Base-by-base conservation (phyloP, 2,797 vertebrate genomes). In the Labroides dimidiatus region DNA sequence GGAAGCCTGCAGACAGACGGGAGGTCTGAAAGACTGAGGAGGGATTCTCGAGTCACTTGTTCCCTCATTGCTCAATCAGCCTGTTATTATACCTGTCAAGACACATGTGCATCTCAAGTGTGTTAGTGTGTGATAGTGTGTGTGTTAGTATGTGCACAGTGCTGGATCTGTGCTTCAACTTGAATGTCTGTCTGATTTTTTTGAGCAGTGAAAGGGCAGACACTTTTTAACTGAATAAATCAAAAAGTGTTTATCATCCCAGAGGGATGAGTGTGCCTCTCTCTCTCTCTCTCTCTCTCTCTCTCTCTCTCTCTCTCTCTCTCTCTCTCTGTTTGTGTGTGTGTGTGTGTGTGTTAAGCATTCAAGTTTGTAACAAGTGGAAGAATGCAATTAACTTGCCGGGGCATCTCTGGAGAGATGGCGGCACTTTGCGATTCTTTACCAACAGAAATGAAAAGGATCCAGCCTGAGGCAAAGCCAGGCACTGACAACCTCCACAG, bases 371-470 rank as follows among this genome's bases (percentile, higher is more conserved):
- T 88, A 88, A 87, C 87, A 88, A 93, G 87, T 91, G 81, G 78
- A 89, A 88, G 90, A 93, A 93, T 83, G 89, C 88, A 92, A 93
- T 93, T 93, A 93, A 89, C 87, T 91, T 82, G 63, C 82, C 60
- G 24, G 65, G 70, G 84, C 75, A 80, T 93, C 93, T 93, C 89
- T 70, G 65, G 91, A 93, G 92, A 88, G 77, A 80, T 52, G 80
- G 80, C 54, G 53, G 76, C 84, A 85, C 88, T 92, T 85, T 89
- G 77, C 44, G 33, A 81, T 90, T 91, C 87, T 92, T 90, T 86
- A 88, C 82, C 75, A 84, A 90, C 84, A 91, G 81, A 82, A 88
- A 90, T 89, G 86, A 90, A 90, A 89, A 85, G 80, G 80, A 87
- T 84, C 72, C 62, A 77, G 89, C 87, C 86, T 66, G 69, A 88